Conservation (phyloP, 2,113 vertebrate genomes). For the Ornithorhynchus anatinus region DNA sequence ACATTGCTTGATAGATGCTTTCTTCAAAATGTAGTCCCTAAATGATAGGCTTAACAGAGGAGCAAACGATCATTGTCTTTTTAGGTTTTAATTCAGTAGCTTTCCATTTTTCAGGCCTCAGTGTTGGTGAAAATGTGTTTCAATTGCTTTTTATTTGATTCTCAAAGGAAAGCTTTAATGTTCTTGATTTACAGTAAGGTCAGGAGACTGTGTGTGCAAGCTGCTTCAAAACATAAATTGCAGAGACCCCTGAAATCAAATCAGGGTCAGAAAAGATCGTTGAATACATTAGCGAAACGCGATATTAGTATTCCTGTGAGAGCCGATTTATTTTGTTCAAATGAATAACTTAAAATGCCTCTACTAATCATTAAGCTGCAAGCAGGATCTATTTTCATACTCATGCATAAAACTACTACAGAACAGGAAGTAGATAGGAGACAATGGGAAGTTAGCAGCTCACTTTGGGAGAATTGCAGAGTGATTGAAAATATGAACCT, state of each 20-base stretch:
- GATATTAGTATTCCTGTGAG: background rate
- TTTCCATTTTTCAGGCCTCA: background rate
- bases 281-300: background rate
- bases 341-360: background rate
- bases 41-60: background rate
- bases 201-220: background rate
- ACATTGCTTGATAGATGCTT: background rate
- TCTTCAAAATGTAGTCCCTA: background rate
- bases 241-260: background rate
- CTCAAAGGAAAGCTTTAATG: background rate
- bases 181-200: background rate
- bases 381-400: background rate
- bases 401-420: background rate
- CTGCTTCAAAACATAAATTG: background rate
- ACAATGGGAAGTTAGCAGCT: background rate
- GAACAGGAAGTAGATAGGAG: background rate
- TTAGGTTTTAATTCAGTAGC: background rate
- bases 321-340: background rate
- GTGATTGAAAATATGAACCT: background rate
- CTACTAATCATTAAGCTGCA: fast-evolving
- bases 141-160: background rate
- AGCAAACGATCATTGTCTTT: fast-evolving
- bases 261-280: background rate
- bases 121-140: background rate
- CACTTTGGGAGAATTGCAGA: background rate